Conservation (phyloP, 1,140 invertebrate genomes). For the Aricia agestis region DNA sequence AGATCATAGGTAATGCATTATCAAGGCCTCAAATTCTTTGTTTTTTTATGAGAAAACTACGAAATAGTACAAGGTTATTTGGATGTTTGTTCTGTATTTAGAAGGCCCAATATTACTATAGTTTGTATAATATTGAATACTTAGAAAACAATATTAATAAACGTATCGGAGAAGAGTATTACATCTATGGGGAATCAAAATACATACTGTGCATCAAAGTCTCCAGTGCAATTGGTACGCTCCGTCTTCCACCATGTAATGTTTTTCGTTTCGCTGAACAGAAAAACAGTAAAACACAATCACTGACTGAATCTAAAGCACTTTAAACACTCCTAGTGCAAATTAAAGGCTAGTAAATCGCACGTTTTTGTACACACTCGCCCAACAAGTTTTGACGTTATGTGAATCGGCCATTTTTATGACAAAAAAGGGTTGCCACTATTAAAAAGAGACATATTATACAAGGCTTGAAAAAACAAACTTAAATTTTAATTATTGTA, state of each 20-base stretch:
- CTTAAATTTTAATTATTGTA: conserved; percentile 17
- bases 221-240: conserved; percentile 40
- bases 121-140: not conserved
- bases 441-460: conserved; percentile 15
- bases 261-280: conserved; percentile 30
- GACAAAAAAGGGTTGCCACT: conserved; percentile 44
- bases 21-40: conserved; percentile 29
- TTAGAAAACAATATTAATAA: not conserved
- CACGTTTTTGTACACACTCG: conserved; percentile 54
- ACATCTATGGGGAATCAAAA: conserved; percentile 21
- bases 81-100: not conserved
- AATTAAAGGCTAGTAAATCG: conserved; percentile 43
- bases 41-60: conserved; percentile 18
- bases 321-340: conserved; percentile 28
- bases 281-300: conserved; percentile 32
- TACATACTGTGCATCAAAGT: conserved; percentile 61
- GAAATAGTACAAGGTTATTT: conserved; percentile 9
- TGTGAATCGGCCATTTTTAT: conserved; percentile 66
- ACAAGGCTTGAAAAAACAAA: not conserved
- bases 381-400: conserved; percentile 64
- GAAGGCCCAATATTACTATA: not conserved
- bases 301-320: conserved; percentile 36
- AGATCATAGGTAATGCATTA: conserved; percentile 18
- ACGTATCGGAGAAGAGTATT: not conserved
- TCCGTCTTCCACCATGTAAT: conserved; percentile 37